These are phyloP conservation scores for Tetramorium alpestre DNA, from an alignment of 1,140 invertebrate species.

Conservation along the genomic window DNA sequence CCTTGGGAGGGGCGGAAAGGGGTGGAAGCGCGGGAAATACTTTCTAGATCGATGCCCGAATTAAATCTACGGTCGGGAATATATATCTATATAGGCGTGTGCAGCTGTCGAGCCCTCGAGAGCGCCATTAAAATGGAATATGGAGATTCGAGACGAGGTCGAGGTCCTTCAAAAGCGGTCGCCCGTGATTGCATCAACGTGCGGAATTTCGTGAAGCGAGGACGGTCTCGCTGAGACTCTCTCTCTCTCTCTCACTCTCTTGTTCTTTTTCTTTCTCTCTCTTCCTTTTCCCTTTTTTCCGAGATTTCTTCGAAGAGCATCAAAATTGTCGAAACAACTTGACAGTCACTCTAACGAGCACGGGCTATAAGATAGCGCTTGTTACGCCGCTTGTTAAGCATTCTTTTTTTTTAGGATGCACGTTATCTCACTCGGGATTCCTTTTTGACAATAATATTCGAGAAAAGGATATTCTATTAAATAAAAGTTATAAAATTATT, in stretches of 20 bases:
- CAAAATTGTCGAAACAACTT: slow-evolving; percentile 32
- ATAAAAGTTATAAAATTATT: background rate
- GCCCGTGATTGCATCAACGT: slow-evolving; percentile 54
- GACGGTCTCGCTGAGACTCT: background rate
- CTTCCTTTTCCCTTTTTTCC: background rate
- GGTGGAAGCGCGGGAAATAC: slow-evolving; percentile 54
- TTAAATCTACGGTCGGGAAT: slow-evolving; percentile 68
- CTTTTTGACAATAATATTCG: background rate
- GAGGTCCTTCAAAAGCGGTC: slow-evolving; percentile 64
- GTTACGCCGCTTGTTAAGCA: background rate
- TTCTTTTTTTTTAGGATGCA: background rate
- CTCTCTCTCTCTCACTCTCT: background rate
- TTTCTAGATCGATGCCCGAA: slow-evolving; percentile 74
- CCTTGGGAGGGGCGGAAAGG: background rate
- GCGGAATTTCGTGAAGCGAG: slow-evolving; percentile 53
- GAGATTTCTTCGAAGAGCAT: background rate
- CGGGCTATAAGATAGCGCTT: background rate
- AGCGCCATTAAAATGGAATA: slow-evolving; percentile 68
- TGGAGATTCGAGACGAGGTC: slow-evolving; percentile 61
- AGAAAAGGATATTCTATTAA: background rate
- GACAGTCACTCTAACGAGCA: background rate
- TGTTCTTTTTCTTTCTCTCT: background rate
- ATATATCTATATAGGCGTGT: slow-evolving; percentile 30
- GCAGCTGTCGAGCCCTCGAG: slow-evolving; percentile 60
- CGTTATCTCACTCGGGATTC: background rate